Percentiles rank a stretch among this genome's conserved stretches.
These are phyloP conservation scores for Abrostola triplasia DNA, from an alignment of 2,888 invertebrate genomes.

Conservation along the genomic window DNA sequence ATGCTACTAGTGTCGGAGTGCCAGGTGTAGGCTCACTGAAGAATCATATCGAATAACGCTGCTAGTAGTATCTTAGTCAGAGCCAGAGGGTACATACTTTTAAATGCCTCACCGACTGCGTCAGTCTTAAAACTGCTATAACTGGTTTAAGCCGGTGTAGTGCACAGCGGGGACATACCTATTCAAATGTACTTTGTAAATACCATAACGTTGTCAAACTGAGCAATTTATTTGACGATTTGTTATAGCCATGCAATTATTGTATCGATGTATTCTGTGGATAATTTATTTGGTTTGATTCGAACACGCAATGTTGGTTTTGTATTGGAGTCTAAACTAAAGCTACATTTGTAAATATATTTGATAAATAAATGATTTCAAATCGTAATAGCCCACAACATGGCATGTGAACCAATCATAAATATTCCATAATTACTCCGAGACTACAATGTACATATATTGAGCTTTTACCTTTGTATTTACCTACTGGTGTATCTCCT, in stretches of 20 bases:
- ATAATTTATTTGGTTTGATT: neutral
- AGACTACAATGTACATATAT: neutral
- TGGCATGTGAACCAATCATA: neutral
- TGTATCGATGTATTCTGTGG: neutral
- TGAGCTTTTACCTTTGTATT: neutral
- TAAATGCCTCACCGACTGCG: too few species aligned
- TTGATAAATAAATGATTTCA: conserved; percentile 2
- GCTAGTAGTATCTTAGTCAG: too few species aligned
- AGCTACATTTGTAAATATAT: neutral
- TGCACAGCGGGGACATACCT: too few species aligned
- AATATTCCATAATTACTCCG: conserved; percentile 2
- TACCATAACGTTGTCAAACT: too few species aligned
- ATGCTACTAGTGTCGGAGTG: neutral
- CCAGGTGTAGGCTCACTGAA: neutral
- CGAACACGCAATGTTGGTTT: neutral
- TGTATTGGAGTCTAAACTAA: neutral
- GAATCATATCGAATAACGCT: too few species aligned
- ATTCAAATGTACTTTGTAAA: too few species aligned
- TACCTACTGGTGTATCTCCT: neutral
- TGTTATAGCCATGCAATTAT: neutral
- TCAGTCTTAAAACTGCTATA: too few species aligned
- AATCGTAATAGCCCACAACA: neutral
- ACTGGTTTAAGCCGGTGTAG: too few species aligned
- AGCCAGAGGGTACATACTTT: too few species aligned
- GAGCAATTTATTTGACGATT: too few species aligned